Base-by-base conservation (phyloP, 2,113 vertebrate species). In the Podiceps cristatus region DNA sequence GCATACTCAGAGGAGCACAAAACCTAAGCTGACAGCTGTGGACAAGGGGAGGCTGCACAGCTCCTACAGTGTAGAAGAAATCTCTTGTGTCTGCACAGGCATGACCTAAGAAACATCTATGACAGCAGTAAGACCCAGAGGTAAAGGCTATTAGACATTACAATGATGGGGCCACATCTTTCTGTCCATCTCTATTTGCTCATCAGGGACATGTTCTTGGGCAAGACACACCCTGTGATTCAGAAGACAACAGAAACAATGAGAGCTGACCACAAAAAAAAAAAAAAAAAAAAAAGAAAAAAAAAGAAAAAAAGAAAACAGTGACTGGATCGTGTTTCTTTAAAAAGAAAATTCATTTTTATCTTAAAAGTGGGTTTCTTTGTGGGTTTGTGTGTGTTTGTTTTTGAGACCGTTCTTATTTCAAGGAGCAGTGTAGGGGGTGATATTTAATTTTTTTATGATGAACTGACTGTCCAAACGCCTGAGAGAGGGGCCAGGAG, bases 1-100 rank as follows among this genome's bases (percentile, higher is more conserved):
- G 77, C 77, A 64, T 60, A 64, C 62, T 82, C 64, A 76, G 69
- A 94, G 81, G 27, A 96, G 67, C 85, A 86, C 93, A 95, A 95
- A 97, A 79, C 58, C 66, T 20, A 73, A 95, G 77, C 17, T 87
- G 95, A 93, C 95, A 96, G 90, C 85, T 2, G 0, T 79, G 81
- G 81, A 69, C 66, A 68, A 75, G 49, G 53, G 69, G 53, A 33
- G 40, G 56, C 60, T 93, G 67, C 87, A 64, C 37, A 91, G 66
- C 66, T 82, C 74, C 84, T 67, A 22, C 62, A 90, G 11, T 0
- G 0, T 40, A 60, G 44, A 85, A 73, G 73, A 90, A 74, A 87
- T 85, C 29, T 72, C 77, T 78, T 79, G 40, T 79, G 74, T 69
- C 62, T 93, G 78, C n/a, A 37, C n/a, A 62, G 87, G 15, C 67